These are phyloP conservation scores for Alfaro cultratus DNA, from an alignment of 2,797 vertebrate genomes.

Conservation along the genomic window DNA sequence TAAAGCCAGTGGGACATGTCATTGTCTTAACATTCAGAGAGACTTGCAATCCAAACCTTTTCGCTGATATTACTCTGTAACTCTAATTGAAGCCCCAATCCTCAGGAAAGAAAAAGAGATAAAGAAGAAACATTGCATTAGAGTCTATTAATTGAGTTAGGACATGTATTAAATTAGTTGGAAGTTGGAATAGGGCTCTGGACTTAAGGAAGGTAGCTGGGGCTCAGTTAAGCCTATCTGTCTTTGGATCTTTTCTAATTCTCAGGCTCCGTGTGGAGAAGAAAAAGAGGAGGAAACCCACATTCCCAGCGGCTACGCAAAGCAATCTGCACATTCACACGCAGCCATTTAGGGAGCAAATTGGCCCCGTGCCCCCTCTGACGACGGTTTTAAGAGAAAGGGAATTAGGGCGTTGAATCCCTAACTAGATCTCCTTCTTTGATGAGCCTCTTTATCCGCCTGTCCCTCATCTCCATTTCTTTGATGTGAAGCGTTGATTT, in stretches of 20 bases:
- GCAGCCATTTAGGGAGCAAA: slow-evolving; percentile 83
- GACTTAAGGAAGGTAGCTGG: slow-evolving; percentile 74
- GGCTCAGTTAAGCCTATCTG: slow-evolving; percentile 79
- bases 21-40: slow-evolving; percentile 72
- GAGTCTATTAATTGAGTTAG: slow-evolving; percentile 79
- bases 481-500: slow-evolving; percentile 84
- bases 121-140: slow-evolving; percentile 77
- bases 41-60: slow-evolving; percentile 66
- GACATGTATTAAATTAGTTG: slow-evolving; percentile 74
- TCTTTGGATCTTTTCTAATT: slow-evolving; percentile 79
- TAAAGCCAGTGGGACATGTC: slow-evolving; percentile 69
- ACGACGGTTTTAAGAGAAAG: slow-evolving; percentile 81
- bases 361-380: slow-evolving; percentile 79
- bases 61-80: slow-evolving; percentile 62
- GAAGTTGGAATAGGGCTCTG: slow-evolving; percentile 74
- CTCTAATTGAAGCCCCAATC: slow-evolving; percentile 70
- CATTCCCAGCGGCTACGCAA: slow-evolving; percentile 80
- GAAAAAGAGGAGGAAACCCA: slow-evolving; percentile 71
- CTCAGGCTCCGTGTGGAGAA: slow-evolving; percentile 72
- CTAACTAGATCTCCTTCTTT: slow-evolving; percentile 81
- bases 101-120: slow-evolving; percentile 68
- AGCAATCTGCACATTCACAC: slow-evolving; percentile 82
- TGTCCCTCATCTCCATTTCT: slow-evolving; percentile 80
- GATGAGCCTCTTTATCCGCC: slow-evolving; percentile 82
- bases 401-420: slow-evolving; percentile 80